These are phyloP conservation scores for Catharus ustulatus DNA, from an alignment of 2,797 vertebrate species.

Conservation along the genomic window DNA sequence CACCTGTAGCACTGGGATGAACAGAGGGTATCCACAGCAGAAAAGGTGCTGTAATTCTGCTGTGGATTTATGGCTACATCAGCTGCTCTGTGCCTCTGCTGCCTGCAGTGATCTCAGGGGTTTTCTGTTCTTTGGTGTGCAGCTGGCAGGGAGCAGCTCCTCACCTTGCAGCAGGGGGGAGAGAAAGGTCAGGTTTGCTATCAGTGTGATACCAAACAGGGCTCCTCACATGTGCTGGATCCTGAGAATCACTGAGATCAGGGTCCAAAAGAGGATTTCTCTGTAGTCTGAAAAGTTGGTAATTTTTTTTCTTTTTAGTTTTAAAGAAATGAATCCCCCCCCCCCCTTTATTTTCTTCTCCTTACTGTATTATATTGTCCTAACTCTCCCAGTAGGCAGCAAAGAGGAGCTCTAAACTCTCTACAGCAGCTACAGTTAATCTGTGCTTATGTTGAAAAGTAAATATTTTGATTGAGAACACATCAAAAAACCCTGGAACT, in stretches of 20 bases:
- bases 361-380: neutral
- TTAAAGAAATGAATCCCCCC: fast-evolving
- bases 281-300: neutral
- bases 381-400: neutral
- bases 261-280: neutral
- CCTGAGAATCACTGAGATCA: neutral
- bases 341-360: fast-evolving
- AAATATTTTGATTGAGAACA: neutral
- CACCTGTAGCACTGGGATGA: neutral
- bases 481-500: fast-evolving
- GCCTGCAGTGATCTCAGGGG: neutral
- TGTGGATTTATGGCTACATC: neutral
- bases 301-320: too few relatives aligned
- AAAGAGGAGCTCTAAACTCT: neutral
- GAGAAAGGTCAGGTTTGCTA: neutral
- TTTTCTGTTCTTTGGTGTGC: too few relatives aligned
- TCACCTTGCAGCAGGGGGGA: neutral
- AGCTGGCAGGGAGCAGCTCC: neutral
- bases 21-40: neutral
- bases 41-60: neutral
- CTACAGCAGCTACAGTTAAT: neutral
- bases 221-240: neutral
- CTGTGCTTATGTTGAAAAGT: neutral
- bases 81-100: neutral
- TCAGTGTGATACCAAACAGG: neutral